Evolutionary conservation across 1,140 invertebrate genomes (phyloP).

Genomic region (Pachyrhynchus sulphureomaculatus): DNA sequence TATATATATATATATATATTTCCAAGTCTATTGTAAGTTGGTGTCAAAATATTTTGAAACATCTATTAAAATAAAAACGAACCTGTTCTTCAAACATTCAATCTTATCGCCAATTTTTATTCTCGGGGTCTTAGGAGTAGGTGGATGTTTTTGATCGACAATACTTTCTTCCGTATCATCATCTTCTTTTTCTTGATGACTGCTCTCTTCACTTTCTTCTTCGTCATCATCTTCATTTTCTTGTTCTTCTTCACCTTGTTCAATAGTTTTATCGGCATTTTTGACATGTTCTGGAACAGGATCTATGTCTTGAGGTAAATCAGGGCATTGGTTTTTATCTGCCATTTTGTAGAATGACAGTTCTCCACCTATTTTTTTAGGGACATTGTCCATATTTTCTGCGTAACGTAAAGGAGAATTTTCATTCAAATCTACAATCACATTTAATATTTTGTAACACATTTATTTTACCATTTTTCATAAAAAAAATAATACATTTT

Average conservation of each 20-base stretch:
- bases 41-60: too few species aligned
- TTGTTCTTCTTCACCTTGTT: slow-evolving; percentile 26
- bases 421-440: slow-evolving; percentile 44
- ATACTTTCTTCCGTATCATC: slow-evolving; percentile 10
- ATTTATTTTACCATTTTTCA: background rate
- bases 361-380: slow-evolving; percentile 56
- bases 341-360: slow-evolving; percentile 63
- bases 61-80: too few species aligned
- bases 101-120: slow-evolving; percentile 66
- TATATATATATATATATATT: too few species aligned
- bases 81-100: slow-evolving; percentile 67
- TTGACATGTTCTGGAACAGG: slow-evolving; percentile 57
- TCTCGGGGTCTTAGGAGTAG: slow-evolving; percentile 42
- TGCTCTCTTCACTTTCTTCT: slow-evolving; percentile 25
- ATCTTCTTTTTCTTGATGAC: slow-evolving; percentile 34
- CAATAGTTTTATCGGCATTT: slow-evolving; percentile 44
- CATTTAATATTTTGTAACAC: background rate
- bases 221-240: slow-evolving; percentile 43
- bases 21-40: too few species aligned
- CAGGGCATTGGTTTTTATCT: slow-evolving; percentile 52
- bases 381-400: slow-evolving; percentile 58
- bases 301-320: slow-evolving; percentile 56
- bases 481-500: slow-evolving; percentile 3
- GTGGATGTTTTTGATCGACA: slow-evolving; percentile 3
- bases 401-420: slow-evolving; percentile 62